Base-by-base conservation (phyloP, 2,113 vertebrate genomes). In the Rattus rattus region DNA sequence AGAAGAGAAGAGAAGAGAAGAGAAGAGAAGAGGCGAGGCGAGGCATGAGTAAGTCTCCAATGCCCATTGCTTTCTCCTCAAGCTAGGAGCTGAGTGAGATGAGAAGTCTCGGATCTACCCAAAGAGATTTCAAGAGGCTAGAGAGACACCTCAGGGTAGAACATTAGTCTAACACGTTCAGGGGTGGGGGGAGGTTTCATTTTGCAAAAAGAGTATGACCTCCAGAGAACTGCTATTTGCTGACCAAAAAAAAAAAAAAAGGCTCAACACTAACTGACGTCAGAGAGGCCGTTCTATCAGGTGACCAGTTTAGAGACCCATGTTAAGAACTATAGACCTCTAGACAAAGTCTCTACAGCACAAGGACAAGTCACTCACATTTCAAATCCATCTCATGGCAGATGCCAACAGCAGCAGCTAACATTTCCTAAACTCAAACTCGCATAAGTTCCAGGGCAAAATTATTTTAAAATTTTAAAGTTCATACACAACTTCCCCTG, bases 221-320 rank as follows among this genome's bases (percentile, higher is more conserved):
- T 87, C 76, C 80, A 88, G 47, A 92, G 65, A 86, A 43, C 10
- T 92, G 61, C 24, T 26, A 89, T 22, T n/a, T 76, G 80, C 26
- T 84, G 73, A 79, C 52, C 54, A 76, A 91, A 67, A 26, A 47
- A 65, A 69, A 79, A 73, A 59, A 26, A 9, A 43, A 92, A 94
- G 89, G 70, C 69, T 92, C 70, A 91, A 94, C 94, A 69, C 81
- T 92, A 96, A 94, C 69, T 67, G 86, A 85, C 79, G 10, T 94
- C 30, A 85, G 2, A 24, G 30, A 96, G 88, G 20, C 30, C 49
- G 79, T 92, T 96, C 80, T 43, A 91, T 92, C 56, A 70, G 49
- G 91, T 56, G 30, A 87, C 7, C 91, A 88, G 90, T 92, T 90
- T 87, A 94, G 8, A 79, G 36, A 86, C 67, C 17, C 54, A 47